Base-by-base conservation (phyloP, 2,888 invertebrate species). In the Ophraella communa region DNA sequence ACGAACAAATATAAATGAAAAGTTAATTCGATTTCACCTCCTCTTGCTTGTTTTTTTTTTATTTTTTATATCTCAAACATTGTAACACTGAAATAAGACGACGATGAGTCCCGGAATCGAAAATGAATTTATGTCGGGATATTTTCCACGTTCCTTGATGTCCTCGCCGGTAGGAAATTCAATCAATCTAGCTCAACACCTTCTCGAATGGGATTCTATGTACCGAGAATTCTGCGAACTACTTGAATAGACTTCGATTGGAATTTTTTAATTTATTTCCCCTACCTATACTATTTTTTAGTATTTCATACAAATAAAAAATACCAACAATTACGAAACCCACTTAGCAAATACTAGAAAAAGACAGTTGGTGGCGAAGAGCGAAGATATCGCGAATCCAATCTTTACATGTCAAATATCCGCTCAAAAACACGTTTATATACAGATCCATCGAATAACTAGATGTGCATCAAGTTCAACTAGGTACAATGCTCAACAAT, bases 121-220 rank as follows among this genome's bases (percentile, higher is more conserved):
- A 57, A 54, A 57, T 30, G 62, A 57, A 55, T 63, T 52, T 52
- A 44, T 63, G 35, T 52, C 57, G 24, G 62, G 33, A 62, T 49
- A 49, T 30, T 24, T 39, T 49, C 7, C 24, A 24, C 47, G 57
- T 57, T n/a, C 47, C 47, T 57, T 56, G 55, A 56, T 24, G 24
- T 56, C 27, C 44, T 30, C 35, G 47, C 14, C 49, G 47, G n/a
- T 47, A 47, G 47, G 14, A 35, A 49, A 58, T 58, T 33, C 57
- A 58, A 58, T 58, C 49, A 58, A 47, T 21, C 57, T 20, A 17
- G 49, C 47, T 33, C 21, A 51, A 51, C 49, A 27, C 49, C 49
- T 51, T 8, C 10, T 51, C 27, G 10, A 27, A 51, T 51, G 7
- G 23, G 49, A 51, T 51, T 51, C 14, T 14, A 24, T 14, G 24